phyloP scores from a whole-genome alignment of 2,797 vertebrate genomes.

The Melanotaenia nigrans region DNA sequence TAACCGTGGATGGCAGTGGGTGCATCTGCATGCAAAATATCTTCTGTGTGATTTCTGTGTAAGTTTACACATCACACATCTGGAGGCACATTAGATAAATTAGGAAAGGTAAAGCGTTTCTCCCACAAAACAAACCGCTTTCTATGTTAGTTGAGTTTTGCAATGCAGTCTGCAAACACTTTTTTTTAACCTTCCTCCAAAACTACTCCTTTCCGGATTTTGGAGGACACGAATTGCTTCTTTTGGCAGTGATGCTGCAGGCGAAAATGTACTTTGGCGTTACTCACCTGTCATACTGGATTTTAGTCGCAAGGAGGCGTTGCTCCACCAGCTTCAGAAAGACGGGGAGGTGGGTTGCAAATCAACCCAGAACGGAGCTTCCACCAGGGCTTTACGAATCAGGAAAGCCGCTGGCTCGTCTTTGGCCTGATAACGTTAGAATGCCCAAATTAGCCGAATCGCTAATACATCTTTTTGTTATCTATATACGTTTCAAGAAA shows the following conservation, averaged over 20 bases:
- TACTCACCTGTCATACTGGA: constrained; percentile 76
- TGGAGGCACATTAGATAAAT: constrained; percentile 2
- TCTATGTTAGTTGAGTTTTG: background rate
- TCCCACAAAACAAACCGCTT: background rate
- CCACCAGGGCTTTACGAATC: constrained; percentile 47
- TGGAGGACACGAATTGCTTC: background rate
- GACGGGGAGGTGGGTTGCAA: constrained; percentile 19
- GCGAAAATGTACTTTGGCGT: constrained; percentile 9
- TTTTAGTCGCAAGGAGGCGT: constrained; percentile 67
- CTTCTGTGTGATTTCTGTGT: constrained; percentile 31
- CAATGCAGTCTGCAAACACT: background rate
- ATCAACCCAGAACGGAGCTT: constrained; percentile 20
- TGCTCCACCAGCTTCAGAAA: constrained; percentile 52
- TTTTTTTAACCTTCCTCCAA: background rate
- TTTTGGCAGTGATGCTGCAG: background rate
- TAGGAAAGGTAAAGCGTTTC: background rate
- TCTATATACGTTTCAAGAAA: background rate
- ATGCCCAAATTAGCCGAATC: constrained; percentile 33
- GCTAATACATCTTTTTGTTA: background rate
- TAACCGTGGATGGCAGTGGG: constrained; percentile 40
- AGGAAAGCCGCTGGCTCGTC: constrained; percentile 74
- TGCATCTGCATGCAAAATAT: constrained; percentile 29
- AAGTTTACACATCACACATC: constrained; percentile 19
- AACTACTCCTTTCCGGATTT: background rate
- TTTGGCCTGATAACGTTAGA: constrained; percentile 69